Percentiles rank a stretch among this genome's conserved stretches.
These are phyloP conservation scores for Drosophila colorata DNA, from an alignment of 2,888 invertebrate genomes.

Conservation along the genomic window DNA sequence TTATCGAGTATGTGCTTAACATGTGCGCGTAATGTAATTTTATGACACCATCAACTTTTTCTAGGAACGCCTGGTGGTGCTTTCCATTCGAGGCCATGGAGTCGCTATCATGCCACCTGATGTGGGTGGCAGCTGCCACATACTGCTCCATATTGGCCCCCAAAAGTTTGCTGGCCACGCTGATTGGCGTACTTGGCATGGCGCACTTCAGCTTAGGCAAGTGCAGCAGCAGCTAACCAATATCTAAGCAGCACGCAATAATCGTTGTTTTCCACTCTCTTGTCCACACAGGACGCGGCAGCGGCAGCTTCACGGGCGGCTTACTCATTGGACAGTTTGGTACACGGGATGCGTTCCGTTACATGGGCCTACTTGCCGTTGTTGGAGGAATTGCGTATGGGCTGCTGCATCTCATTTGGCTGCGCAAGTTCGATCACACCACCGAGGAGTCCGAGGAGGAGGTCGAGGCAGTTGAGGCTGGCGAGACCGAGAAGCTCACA, in stretches of 20 bases:
- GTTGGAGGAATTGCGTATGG: conserved; percentile 90
- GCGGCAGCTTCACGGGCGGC: conserved; percentile 93
- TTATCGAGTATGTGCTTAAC: conserved; percentile 89
- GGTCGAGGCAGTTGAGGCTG: conserved; percentile 86
- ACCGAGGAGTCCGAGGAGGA: conserved; percentile 85
- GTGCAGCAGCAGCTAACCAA: conserved; percentile 42
- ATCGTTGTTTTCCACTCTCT: not conserved
- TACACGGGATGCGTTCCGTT: conserved; percentile 91
- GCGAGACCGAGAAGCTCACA: conserved; percentile 88
- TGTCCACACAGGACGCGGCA: conserved; percentile 88
- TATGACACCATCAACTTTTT: conserved; percentile 52
- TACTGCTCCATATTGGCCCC: conserved; percentile 94
- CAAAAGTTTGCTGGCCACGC: conserved; percentile 92
- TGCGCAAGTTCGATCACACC: conserved; percentile 87
- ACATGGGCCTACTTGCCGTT: conserved; percentile 91
- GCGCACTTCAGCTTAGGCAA: conserved; percentile 92
- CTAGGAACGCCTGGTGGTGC: conserved; percentile 94
- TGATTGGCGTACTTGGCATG: conserved; percentile 95
- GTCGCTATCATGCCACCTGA: conserved; percentile 93
- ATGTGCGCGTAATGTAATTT: conserved; percentile 60
- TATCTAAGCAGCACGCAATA: not conserved
- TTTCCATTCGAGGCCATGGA: conserved; percentile 95
- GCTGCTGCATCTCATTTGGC: conserved; percentile 90
- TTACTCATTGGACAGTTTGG: conserved; percentile 91
- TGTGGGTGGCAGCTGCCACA: conserved; percentile 96